Conservation (phyloP, 2,113 vertebrate genomes). For the Copsychus sechellarum region DNA sequence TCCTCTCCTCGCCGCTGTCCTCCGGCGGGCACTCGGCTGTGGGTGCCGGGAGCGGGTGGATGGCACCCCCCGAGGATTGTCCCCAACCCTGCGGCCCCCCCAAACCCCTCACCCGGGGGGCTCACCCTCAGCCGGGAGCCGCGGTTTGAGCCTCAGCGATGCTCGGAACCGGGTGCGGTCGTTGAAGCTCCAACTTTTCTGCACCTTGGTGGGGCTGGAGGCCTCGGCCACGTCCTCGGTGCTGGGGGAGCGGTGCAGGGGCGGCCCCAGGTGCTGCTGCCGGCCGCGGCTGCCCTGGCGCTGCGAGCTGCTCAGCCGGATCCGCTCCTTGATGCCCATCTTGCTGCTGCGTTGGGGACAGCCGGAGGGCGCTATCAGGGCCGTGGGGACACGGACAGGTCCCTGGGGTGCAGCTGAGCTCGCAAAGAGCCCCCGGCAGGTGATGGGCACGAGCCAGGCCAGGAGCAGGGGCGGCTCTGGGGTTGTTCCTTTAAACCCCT, state of each 20-base stretch:
- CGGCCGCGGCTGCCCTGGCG: slow-evolving; percentile 77
- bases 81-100: background rate
- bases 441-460: fast-evolving
- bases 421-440: fast-evolving
- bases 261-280: slow-evolving; percentile 79
- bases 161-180: slow-evolving; percentile 94
- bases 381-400: background rate
- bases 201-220: slow-evolving; percentile 90
- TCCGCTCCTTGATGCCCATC: slow-evolving; percentile 93
- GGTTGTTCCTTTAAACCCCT: background rate
- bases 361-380: background rate
- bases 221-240: slow-evolving; percentile 85
- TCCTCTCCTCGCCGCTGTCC: slow-evolving; percentile 88
- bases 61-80: fast-evolving
- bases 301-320: slow-evolving; percentile 87
- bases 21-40: slow-evolving; percentile 82
- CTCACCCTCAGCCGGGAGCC: slow-evolving; percentile 82
- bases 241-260: slow-evolving; percentile 80
- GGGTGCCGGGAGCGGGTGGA: background rate
- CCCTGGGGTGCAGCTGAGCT: background rate
- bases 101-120: fast-evolving
- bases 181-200: slow-evolving; percentile 99
- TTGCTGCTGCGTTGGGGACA: slow-evolving; percentile 79
- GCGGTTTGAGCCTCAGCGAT: slow-evolving; percentile 88
- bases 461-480: background rate